These are phyloP conservation scores for Poeciliopsis paucimaculata DNA, from an alignment of 2,797 vertebrate genomes.

Conservation along the genomic window DNA sequence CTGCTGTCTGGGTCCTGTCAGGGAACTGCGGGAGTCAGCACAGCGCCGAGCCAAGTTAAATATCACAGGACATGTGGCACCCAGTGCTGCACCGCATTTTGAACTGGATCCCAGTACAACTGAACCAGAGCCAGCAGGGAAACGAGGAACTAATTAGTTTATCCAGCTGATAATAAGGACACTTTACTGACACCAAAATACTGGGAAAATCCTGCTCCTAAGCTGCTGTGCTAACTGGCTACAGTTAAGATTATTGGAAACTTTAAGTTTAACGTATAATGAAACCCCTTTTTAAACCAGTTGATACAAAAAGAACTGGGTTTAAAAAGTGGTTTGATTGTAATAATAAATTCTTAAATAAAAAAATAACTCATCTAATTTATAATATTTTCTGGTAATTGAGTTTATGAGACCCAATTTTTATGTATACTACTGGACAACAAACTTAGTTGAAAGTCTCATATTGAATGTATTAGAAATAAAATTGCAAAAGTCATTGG, in stretches of 20 bases:
- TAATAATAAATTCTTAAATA: too few relatives aligned
- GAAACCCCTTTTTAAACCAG: too few relatives aligned
- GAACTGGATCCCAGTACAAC: slow-evolving; percentile 9
- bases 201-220: background rate
- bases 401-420: too few relatives aligned
- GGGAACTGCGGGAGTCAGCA: slow-evolving; percentile 25
- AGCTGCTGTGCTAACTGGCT: background rate
- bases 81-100: background rate
- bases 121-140: slow-evolving; percentile 22
- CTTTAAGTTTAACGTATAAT: too few relatives aligned
- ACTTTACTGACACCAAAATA: background rate
- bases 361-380: too few relatives aligned
- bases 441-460: too few relatives aligned
- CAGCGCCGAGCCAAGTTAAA: slow-evolving; percentile 28
- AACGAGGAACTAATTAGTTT: slow-evolving; percentile 15
- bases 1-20: slow-evolving; percentile 9
- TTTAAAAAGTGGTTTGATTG: too few relatives aligned
- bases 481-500: too few relatives aligned
- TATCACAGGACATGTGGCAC: slow-evolving; percentile 22
- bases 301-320: too few relatives aligned
- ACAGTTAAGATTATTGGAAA: background rate
- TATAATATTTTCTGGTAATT: too few relatives aligned
- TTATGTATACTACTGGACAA: too few relatives aligned
- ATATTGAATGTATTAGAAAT: too few relatives aligned
- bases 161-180: slow-evolving; percentile 11